Evolutionary conservation across 2,888 invertebrate species (phyloP).

Genomic region (Caenorhabditis drosophilae): DNA sequence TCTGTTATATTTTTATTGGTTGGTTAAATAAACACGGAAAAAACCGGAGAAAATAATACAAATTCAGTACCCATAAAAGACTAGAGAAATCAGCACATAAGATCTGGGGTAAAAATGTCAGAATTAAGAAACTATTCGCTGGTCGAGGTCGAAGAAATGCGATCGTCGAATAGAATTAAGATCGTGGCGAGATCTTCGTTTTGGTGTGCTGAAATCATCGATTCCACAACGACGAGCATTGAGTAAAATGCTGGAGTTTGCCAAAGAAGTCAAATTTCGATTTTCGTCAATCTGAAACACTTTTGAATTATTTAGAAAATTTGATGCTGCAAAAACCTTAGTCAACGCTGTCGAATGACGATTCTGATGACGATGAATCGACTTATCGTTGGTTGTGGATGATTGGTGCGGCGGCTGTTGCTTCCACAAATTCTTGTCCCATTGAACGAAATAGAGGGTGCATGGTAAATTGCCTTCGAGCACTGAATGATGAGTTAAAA

Average conservation of each 20-base stretch:
- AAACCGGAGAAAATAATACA: background rate
- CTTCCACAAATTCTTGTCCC: constrained; percentile 44
- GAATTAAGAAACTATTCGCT: constrained; percentile 7
- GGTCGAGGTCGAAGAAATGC: constrained; percentile 26
- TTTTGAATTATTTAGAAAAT: too few species aligned
- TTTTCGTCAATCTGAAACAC: constrained; percentile 33
- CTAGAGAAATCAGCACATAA: background rate
- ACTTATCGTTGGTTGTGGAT: constrained; percentile 12
- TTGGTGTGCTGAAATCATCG: constrained; percentile 19
- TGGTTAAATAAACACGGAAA: too few species aligned
- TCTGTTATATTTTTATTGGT: too few species aligned
- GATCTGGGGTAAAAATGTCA: background rate
- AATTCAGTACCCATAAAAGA: constrained; percentile 11
- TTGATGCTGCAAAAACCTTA: constrained; percentile 9
- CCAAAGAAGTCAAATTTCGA: constrained; percentile 16
- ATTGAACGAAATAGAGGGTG: constrained; percentile 42
- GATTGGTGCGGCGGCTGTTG: constrained; percentile 6
- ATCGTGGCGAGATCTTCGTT: constrained; percentile 24
- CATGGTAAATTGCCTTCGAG: constrained; percentile 44
- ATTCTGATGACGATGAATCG: constrained; percentile 12
- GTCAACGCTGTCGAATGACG: constrained; percentile 25
- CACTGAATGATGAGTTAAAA: constrained; percentile 51
- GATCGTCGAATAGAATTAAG: constrained; percentile 29
- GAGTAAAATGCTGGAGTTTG: constrained; percentile 4
- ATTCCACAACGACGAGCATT: constrained; percentile 14